A percentile compares a stretch with the other conserved stretches of the same genome.
Conservation (phyloP, 2,113 vertebrate species). For the Hippocampus guttulatus region DNA sequence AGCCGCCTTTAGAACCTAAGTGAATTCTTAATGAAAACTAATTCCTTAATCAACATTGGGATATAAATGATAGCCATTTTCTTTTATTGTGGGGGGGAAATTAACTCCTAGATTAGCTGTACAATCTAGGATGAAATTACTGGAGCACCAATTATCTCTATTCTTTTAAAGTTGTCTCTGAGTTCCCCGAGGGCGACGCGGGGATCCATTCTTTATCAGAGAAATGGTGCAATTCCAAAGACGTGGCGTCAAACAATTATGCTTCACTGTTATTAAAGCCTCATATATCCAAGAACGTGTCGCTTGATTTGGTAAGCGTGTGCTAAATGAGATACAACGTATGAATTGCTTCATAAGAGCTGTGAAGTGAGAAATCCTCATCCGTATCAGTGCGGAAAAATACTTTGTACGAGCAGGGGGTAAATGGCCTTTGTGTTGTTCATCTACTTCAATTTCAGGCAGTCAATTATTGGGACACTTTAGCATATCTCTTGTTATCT, state of each 20-base stretch:
- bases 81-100: constrained; percentile 83
- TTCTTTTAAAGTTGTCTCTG: constrained; percentile 78
- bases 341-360: constrained; percentile 64
- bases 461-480: constrained; percentile 73
- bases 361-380: constrained; percentile 59
- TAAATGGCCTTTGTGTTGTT: constrained; percentile 67
- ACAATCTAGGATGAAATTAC: constrained; percentile 78
- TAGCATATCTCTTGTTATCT: constrained; percentile 70
- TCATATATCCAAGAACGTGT: constrained; percentile 59
- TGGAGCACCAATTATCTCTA: constrained; percentile 77
- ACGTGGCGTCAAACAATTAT: constrained; percentile 74
- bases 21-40: constrained; percentile 99
- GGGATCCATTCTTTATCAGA: constrained; percentile 70
- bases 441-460: constrained; percentile 64
- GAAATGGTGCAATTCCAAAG: constrained; percentile 73
- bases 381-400: constrained; percentile 54
- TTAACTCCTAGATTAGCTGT: constrained; percentile 90
- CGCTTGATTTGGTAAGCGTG: constrained; percentile 64
- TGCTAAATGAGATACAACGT: constrained; percentile 67
- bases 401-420: constrained; percentile 65
- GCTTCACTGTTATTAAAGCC: constrained; percentile 68
- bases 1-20: constrained; percentile 91
- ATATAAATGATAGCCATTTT: constrained; percentile 92
- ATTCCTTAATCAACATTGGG: constrained; percentile 96
- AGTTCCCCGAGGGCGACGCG: constrained; percentile 68